These are phyloP conservation scores for Tangara arthus DNA, from an alignment of 2,797 vertebrate species.

Conservation along the genomic window DNA sequence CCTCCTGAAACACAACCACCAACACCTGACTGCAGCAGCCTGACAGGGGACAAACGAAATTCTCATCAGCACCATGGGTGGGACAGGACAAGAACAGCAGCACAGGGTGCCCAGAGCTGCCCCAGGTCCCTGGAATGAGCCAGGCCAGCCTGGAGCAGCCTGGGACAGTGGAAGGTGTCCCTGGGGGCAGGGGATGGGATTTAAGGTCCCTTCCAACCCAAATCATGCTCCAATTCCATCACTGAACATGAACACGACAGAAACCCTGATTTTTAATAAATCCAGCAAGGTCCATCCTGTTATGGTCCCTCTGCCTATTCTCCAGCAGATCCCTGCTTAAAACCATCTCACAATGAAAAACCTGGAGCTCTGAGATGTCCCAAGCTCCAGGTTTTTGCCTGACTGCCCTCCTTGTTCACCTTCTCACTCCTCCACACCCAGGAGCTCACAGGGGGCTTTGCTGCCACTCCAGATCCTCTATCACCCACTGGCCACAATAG, in stretches of 20 bases:
- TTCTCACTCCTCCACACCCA: neutral
- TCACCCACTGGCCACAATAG: rapidly evolving
- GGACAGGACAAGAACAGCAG: neutral
- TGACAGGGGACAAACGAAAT: neutral
- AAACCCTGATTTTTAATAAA: too few species aligned
- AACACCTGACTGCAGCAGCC: neutral
- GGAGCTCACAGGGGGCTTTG: neutral
- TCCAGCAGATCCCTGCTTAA: neutral
- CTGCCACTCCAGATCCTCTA: neutral
- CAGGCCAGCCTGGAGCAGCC: neutral
- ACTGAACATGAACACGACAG: too few species aligned
- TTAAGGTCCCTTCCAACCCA: too few species aligned
- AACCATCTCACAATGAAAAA: neutral
- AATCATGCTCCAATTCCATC: too few species aligned
- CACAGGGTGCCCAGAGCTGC: rapidly evolving
- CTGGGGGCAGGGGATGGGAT: neutral
- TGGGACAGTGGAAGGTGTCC: neutral
- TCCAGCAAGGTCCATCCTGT: too few species aligned
- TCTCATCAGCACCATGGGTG: rapidly evolving
- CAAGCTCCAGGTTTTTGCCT: neutral
- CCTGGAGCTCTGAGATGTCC: neutral
- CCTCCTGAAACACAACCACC: neutral
- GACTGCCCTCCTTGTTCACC: neutral
- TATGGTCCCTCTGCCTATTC: too few species aligned
- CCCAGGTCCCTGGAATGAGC: neutral